A percentile compares a stretch with the other conserved stretches of the same genome.
Conservation (phyloP, 2,113 vertebrate genomes). For the Haplochromis burtoni region DNA sequence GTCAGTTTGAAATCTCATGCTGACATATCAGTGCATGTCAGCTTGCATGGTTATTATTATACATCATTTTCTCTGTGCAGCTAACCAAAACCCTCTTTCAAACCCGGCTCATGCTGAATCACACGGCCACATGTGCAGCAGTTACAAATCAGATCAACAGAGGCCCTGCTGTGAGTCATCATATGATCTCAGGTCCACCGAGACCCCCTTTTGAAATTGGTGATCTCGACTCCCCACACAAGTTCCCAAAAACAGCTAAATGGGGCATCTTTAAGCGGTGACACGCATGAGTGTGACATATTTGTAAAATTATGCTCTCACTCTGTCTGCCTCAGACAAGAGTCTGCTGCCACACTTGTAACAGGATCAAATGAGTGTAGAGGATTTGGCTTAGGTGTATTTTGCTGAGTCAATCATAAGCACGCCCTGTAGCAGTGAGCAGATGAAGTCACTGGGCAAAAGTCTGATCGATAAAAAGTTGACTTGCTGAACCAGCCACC, state of each 20-base stretch:
- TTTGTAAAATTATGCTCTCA: not conserved
- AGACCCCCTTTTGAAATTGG: not conserved
- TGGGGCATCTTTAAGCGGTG: constrained; percentile 12
- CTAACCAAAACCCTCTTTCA: not conserved
- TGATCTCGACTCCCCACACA: not conserved
- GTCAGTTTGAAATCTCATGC: not conserved
- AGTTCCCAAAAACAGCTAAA: constrained; percentile 7
- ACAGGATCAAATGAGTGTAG: constrained; percentile 14
- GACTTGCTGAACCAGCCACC: constrained; percentile 12
- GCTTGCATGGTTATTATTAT: not conserved
- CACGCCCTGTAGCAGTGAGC: not conserved
- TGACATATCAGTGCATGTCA: not conserved
- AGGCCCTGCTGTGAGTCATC: constrained; percentile 24
- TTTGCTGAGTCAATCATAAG: constrained; percentile 40
- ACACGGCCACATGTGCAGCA: constrained; percentile 29
- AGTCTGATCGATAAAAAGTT: constrained; percentile 20
- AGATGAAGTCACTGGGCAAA: constrained; percentile 33
- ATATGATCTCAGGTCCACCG: not conserved
- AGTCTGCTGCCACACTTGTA: not conserved
- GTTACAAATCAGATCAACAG: not conserved
- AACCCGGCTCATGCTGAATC: constrained; percentile 15
- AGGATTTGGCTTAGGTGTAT: not conserved
- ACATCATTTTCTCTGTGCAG: not conserved
- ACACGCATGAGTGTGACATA: not conserved
- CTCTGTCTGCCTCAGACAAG: not conserved